Evolutionary conservation across 2,797 vertebrate species (phyloP), one percentile per base, ranked within the genome.

Genomic region (Eospalax fontanierii): DNA sequence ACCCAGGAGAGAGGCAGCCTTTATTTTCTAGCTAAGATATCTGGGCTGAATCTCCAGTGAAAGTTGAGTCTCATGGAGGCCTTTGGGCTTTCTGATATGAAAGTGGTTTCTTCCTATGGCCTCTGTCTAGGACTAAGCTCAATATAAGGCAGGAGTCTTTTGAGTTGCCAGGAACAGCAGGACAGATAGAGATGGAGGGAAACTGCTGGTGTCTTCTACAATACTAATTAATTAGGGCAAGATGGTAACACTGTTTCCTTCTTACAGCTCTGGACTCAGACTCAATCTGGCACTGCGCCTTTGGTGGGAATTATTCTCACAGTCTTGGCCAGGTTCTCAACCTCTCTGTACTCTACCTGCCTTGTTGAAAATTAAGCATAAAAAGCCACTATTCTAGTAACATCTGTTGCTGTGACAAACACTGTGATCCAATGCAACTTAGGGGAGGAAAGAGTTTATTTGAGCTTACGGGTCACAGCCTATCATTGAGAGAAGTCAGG

Each of bases 181-280:
- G 30, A 6, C 30, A 21, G 26, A 6, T n/a, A 21, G 26, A 70
- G 3, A 7, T 4, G 10, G 35, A 18, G 70, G 38, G 10, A 74
- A 0, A 1, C 9, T 43, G 57, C n/a, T 18, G 2, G 4, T 0
- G 0, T 5, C 33, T 30, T 63, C 61, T 26, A 54, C 50, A 54
- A 2, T 40, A 61, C 26, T 30, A 4, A 50, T n/a, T 61, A 22
- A 43, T 30, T 1, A 22, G 57, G 43, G 68, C 3, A 40, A 12
- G 22, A 0, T 30, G 15, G 6, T 61, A n/a, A 28, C 38, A 43
- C 50, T n/a, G 21, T n/a, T 4, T 74, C 35, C 73, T 50, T 57
- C 22, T 22, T 2, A 6, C 46, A 87, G 12, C 43, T 3, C 18
- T 40, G 19, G 11, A 1, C 57, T 57, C 33, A 75, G 35, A 14